phyloP scores from a whole-genome alignment of 1,140 invertebrate genomes.

The Bombus polaris region DNA sequence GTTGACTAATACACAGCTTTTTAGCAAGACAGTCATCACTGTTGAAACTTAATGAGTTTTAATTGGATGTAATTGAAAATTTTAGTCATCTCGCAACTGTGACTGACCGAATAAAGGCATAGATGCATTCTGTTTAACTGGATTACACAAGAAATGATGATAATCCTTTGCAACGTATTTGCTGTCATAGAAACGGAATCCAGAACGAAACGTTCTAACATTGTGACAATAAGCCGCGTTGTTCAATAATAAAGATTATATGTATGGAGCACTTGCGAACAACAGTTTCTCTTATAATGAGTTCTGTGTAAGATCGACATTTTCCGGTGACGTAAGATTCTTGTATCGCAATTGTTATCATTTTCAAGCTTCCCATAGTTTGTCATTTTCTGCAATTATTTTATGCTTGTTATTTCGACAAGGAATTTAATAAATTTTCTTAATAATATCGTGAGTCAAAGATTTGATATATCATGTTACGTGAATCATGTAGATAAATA shows the following conservation, averaged over 20 bases:
- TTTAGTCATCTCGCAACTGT: slow-evolving; percentile 38
- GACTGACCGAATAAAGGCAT: slow-evolving; percentile 3
- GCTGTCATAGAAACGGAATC: background rate
- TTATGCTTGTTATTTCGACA: background rate
- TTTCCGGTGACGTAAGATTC: background rate
- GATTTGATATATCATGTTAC: background rate
- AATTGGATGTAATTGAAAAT: slow-evolving; percentile 70
- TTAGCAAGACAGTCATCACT: background rate
- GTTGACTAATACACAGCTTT: background rate
- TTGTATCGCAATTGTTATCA: background rate
- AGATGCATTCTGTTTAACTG: background rate
- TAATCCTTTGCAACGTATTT: background rate
- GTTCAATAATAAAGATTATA: background rate
- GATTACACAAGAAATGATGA: background rate
- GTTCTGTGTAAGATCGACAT: background rate
- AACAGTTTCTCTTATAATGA: background rate
- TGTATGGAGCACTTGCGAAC: no score
- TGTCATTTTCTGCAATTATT: background rate
- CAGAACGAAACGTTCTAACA: background rate
- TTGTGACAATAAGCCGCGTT: background rate
- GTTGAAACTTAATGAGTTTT: slow-evolving; percentile 51
- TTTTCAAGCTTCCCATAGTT: background rate
- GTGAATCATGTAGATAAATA: background rate
- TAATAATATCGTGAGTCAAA: background rate
- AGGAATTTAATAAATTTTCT: background rate